These are phyloP conservation scores for Altica lythri DNA, from an alignment of 2,888 invertebrate genomes.

Conservation along the genomic window DNA sequence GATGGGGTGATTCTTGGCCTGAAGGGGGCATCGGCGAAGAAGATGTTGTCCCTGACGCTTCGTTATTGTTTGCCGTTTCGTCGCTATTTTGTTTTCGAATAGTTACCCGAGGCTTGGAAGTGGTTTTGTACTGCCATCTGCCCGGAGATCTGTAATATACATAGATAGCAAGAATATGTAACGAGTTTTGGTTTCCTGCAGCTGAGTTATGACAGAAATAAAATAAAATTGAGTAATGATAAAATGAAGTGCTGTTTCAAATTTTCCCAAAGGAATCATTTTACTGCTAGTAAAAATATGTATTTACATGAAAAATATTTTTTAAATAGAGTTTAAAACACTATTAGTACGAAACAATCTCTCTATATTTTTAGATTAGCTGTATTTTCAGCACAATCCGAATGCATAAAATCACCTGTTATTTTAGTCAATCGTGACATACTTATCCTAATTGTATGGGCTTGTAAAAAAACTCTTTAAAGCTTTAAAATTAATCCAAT, in stretches of 20 bases:
- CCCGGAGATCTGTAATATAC: slow-evolving; percentile 67
- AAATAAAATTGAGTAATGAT: slow-evolving; percentile 2
- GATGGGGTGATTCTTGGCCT: slow-evolving; percentile 36
- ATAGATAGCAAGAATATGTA: too few species aligned
- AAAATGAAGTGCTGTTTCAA: slow-evolving; percentile 9
- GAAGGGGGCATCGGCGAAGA: slow-evolving; percentile 35
- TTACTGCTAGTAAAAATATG: too few species aligned
- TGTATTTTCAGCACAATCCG: too few species aligned
- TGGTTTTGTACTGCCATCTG: slow-evolving; percentile 90
- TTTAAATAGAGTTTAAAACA: too few species aligned
- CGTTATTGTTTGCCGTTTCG: slow-evolving; percentile 58
- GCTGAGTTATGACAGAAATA: slow-evolving; percentile 4
- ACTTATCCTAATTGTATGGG: too few species aligned
- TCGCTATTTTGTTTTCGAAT: slow-evolving; percentile 70
- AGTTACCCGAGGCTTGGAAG: slow-evolving; percentile 82
- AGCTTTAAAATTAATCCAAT: too few species aligned
- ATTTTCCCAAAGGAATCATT: background rate
- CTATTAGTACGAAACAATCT: too few species aligned
- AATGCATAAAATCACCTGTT: too few species aligned
- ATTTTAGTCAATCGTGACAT: too few species aligned
- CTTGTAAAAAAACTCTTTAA: too few species aligned
- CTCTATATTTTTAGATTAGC: too few species aligned
- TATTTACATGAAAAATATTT: too few species aligned
- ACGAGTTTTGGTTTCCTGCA: slow-evolving; percentile 27
- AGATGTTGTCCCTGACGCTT: slow-evolving; percentile 43